A percentile compares a stretch with the other conserved stretches of the same genome.
Conservation (phyloP, 2,797 vertebrate species). For the Spheniscus humboldti region DNA sequence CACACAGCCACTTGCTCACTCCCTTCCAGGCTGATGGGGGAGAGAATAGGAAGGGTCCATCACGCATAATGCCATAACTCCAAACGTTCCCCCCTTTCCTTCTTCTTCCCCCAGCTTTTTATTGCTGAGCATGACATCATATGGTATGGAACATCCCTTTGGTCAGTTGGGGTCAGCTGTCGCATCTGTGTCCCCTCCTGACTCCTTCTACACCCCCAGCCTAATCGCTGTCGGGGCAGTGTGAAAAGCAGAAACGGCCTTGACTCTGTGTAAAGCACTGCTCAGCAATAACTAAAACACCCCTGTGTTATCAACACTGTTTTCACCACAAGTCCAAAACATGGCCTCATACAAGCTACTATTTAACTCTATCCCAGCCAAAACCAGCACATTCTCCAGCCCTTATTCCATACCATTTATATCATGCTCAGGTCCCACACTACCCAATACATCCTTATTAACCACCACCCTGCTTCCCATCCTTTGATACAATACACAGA, state of each 20-base stretch:
- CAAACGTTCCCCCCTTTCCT: background rate
- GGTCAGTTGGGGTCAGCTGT: background rate
- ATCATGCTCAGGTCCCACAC: background rate
- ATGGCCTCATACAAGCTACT: background rate
- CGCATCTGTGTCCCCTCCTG: too few relatives aligned
- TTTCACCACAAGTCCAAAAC: background rate
- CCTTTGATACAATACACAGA: background rate
- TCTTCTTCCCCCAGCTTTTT: background rate
- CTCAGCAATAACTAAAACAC: background rate
- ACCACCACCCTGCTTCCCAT: background rate
- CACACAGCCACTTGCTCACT: background rate
- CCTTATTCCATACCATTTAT: background rate
- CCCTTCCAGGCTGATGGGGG: accelerated
- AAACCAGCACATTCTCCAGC: background rate
- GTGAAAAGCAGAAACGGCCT: background rate
- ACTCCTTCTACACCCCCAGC: background rate
- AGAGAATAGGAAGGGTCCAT: background rate
- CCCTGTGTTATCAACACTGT: too few relatives aligned
- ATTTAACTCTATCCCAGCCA: background rate
- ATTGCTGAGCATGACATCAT: background rate
- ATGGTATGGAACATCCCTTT: background rate
- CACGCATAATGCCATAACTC: background rate
- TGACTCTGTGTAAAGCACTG: background rate
- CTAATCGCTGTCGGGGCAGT: background rate
- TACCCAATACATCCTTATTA: background rate